A percentile compares a stretch with the other conserved stretches of the same genome.
Evolutionary conservation across 2,113 vertebrate genomes (phyloP).

Genomic region (Chitala chitala): DNA sequence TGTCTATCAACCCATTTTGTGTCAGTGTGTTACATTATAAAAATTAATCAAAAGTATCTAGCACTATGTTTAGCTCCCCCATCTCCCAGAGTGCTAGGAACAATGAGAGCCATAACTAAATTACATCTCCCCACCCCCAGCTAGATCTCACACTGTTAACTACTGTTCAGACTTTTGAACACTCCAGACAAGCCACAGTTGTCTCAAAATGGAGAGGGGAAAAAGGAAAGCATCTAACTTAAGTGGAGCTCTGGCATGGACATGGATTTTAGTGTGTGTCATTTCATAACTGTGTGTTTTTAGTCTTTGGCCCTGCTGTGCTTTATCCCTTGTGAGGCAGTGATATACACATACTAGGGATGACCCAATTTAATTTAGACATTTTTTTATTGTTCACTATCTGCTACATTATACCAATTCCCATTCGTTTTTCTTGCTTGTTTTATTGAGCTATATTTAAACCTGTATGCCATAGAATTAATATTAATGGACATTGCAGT

Average conservation of each 20-base stretch:
- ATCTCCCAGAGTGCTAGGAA: background rate
- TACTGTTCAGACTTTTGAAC: background rate
- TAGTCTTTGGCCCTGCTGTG: too few relatives aligned
- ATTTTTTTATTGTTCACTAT: too few relatives aligned
- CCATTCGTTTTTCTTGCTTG: too few relatives aligned
- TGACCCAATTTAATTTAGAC: too few relatives aligned
- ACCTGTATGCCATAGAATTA: too few relatives aligned
- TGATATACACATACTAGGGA: too few relatives aligned
- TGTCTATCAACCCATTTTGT: constrained; percentile 1
- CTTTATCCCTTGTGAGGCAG: too few relatives aligned
- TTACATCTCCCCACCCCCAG: background rate
- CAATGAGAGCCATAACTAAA: constrained; percentile 24
- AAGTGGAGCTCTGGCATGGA: background rate
- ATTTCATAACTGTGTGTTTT: too few relatives aligned
- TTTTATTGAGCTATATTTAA: too few relatives aligned
- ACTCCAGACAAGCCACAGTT: background rate
- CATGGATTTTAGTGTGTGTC: background rate
- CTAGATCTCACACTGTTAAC: constrained; percentile 9
- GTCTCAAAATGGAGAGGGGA: background rate
- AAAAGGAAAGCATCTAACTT: background rate
- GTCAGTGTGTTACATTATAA: constrained; percentile 1
- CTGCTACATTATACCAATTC: too few relatives aligned
- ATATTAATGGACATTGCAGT: too few relatives aligned
- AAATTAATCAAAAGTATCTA: constrained; percentile 27
- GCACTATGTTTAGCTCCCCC: constrained; percentile 22